Evolutionary conservation across 1,140 invertebrate species (phyloP).

Genomic region (Manduca sexta): DNA sequence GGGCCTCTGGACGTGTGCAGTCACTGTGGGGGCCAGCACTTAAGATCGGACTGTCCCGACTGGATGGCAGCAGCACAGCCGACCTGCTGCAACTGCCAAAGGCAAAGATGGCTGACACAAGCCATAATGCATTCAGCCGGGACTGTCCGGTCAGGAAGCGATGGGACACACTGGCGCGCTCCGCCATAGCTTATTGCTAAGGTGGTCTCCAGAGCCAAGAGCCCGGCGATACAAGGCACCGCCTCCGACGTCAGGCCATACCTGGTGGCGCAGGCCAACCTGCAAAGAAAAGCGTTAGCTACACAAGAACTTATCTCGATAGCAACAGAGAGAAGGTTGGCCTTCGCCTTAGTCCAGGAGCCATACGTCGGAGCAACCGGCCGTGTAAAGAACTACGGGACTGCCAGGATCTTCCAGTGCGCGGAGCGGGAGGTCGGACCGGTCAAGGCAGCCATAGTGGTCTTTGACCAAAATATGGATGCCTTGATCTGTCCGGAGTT

Average conservation of each 20-base stretch:
- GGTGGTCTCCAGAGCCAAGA: not conserved
- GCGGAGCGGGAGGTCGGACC: not conserved
- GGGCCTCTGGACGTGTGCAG: not conserved
- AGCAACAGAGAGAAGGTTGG: not conserved
- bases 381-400: not conserved
- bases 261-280: slow-evolving; percentile 9
- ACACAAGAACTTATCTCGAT: not conserved
- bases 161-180: not conserved
- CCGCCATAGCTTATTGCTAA: slow-evolving; percentile 2
- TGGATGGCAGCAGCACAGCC: not conserved
- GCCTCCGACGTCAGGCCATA: not conserved
- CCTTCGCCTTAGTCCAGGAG: not conserved
- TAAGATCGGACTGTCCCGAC: not conserved
- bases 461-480: not conserved
- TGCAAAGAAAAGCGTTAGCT: slow-evolving; percentile 12
- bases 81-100: not conserved
- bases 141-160: not conserved
- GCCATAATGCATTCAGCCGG: not conserved
- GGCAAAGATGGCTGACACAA: not conserved
- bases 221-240: no score
- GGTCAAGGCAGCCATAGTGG: not conserved
- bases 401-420: not conserved
- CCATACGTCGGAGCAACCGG: not conserved
- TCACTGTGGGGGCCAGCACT: slow-evolving; percentile 2
- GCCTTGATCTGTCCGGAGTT: not conserved